A percentile compares a stretch with the other conserved stretches of the same genome.
These are phyloP conservation scores for Procapra przewalskii DNA, from an alignment of 2,113 vertebrate species.

Conservation along the genomic window DNA sequence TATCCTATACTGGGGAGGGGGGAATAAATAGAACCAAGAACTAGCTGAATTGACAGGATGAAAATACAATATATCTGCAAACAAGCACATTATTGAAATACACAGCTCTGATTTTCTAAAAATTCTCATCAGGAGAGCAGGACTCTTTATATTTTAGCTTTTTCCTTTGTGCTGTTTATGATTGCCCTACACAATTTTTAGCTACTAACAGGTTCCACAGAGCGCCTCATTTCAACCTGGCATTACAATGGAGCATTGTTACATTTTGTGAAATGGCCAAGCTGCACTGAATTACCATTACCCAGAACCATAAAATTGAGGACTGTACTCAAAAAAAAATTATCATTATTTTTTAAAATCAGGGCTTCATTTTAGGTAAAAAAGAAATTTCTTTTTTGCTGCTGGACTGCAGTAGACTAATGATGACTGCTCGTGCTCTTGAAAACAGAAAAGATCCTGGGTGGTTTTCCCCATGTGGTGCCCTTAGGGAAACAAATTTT, in stretches of 20 bases:
- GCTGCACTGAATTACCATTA: neutral
- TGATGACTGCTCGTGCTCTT: neutral
- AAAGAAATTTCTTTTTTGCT: neutral
- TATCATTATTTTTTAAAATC: neutral
- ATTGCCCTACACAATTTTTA: neutral
- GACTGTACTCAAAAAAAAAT: neutral
- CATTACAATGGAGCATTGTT: neutral
- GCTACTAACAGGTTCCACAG: neutral
- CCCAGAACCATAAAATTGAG: neutral
- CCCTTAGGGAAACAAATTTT: neutral
- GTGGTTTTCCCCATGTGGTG: neutral
- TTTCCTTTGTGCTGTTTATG: neutral
- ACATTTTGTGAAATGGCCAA: constrained; percentile 11
- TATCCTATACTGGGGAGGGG: neutral
- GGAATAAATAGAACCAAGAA: neutral
- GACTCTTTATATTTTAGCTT: neutral
- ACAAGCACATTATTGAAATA: neutral
- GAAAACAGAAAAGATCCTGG: neutral
- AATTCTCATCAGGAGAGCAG: neutral
- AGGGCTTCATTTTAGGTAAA: neutral
- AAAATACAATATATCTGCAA: neutral
- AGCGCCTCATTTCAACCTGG: neutral
- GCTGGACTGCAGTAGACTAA: neutral
- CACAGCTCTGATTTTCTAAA: neutral
- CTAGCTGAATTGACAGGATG: neutral